phyloP scores from a whole-genome alignment of 2,888 invertebrate genomes.

The Hecatera dysodea region DNA sequence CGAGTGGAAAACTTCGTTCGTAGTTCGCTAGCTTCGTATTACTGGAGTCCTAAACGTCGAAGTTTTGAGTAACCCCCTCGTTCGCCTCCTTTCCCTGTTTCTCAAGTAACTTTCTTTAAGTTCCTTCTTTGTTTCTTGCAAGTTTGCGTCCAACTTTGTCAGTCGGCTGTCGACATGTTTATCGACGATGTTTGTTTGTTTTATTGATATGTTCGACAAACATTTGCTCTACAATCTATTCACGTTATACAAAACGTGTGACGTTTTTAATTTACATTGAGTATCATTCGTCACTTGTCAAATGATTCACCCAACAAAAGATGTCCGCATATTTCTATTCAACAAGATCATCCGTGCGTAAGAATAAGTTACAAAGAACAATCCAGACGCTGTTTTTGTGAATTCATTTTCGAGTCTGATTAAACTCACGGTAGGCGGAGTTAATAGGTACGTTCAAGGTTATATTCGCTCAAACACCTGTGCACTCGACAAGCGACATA shows the following conservation, averaged over 20 bases:
- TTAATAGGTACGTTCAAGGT: conserved; percentile 63
- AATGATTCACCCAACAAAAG: conserved; percentile 26
- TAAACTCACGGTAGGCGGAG: conserved; percentile 36
- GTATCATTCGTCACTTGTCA: conserved; percentile 15
- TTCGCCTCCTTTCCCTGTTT: conserved; percentile 76
- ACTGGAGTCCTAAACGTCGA: conserved; percentile 84
- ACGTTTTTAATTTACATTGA: conserved; percentile 15
- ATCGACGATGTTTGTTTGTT: conserved; percentile 72
- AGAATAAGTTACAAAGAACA: conserved; percentile 26
- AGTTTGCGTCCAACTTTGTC: conserved; percentile 82
- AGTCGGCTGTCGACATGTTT: conserved; percentile 82
- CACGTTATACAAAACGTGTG: conserved; percentile 7
- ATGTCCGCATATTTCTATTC: conserved; percentile 11
- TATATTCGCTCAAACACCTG: conserved; percentile 62
- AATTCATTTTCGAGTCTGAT: conserved; percentile 40
- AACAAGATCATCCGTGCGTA: conserved; percentile 30
- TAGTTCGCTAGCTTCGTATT: conserved; percentile 80
- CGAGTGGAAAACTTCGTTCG: conserved; percentile 80
- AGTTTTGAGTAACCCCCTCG: conserved; percentile 85
- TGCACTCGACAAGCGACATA: conserved; percentile 72
- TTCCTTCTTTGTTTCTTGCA: conserved; percentile 85
- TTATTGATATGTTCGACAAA: conserved; percentile 52
- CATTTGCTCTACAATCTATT: conserved; percentile 24
- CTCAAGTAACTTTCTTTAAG: conserved; percentile 82
- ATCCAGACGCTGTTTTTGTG: conserved; percentile 47